phyloP scores from a whole-genome alignment of 2,113 vertebrate genomes.

The Acrocephalus kingi region DNA sequence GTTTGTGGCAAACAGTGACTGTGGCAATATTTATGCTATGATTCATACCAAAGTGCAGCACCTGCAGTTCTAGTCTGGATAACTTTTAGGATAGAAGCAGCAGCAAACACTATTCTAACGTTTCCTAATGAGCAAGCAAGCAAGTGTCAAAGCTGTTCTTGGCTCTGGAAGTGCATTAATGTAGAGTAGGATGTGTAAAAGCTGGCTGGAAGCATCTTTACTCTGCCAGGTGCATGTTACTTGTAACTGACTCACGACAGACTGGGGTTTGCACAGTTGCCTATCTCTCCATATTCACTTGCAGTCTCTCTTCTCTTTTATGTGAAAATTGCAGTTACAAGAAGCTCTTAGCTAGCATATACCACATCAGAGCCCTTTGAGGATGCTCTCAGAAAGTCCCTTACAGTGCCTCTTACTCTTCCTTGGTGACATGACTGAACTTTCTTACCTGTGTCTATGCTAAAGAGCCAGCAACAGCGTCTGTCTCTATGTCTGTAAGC shows the following conservation, averaged over 20 bases:
- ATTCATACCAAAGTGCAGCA: not conserved
- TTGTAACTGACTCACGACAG: not conserved
- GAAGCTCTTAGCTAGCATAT: not conserved
- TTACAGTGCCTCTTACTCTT: not conserved
- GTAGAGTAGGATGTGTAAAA: not conserved
- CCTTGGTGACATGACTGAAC: not conserved
- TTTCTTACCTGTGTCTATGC: not conserved
- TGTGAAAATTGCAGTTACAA: not conserved
- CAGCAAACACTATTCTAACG: not conserved
- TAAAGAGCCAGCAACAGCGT: not conserved
- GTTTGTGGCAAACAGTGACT: slow-evolving; percentile 8
- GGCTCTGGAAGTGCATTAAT: too few species aligned
- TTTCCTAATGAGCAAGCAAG: not conserved
- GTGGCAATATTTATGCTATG: not conserved
- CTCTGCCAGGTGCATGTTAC: not conserved
- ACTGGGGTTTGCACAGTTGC: not conserved
- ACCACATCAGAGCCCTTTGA: not conserved
- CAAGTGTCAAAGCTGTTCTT: not conserved
- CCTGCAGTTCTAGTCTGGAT: not conserved
- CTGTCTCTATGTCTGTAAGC: not conserved
- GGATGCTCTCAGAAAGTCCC: not conserved
- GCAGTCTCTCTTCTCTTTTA: not conserved
- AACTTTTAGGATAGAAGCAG: not conserved
- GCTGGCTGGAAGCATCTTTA: not conserved
- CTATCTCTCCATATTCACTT: not conserved